Conservation (phyloP, 2,113 vertebrate species). For the Eulemur macaco region DNA sequence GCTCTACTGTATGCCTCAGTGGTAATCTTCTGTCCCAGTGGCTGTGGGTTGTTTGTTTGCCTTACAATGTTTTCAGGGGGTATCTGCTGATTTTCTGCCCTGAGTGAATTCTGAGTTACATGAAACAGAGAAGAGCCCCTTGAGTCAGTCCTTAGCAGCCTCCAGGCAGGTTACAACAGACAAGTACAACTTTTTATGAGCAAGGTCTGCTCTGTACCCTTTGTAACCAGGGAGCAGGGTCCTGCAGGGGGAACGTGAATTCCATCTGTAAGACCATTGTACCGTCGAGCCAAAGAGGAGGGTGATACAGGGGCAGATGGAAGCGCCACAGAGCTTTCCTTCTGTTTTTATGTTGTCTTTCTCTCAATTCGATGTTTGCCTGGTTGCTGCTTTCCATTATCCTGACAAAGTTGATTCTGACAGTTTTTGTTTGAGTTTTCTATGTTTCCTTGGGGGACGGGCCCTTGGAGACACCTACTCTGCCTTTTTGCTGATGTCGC, state of each 20-base stretch:
- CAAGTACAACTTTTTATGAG: not conserved
- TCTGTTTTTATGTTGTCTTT: not conserved
- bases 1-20: not conserved
- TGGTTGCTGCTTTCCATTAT: not conserved
- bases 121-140: not conserved
- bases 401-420: not conserved
- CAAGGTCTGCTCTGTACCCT: not conserved
- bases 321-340: not conserved
- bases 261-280: not conserved
- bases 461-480: not conserved
- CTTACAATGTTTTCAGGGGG: not conserved
- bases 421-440: not conserved
- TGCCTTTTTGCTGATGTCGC: conserved; percentile 9
- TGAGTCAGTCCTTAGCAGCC: not conserved
- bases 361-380: not conserved
- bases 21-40: not conserved
- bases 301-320: not conserved
- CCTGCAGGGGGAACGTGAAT: not conserved
- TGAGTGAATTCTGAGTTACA: not conserved
- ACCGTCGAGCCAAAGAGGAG: not conserved
- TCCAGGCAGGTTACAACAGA: not conserved
- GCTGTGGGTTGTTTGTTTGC: not conserved
- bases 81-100: not conserved
- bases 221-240: not conserved
- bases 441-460: not conserved